Conservation (phyloP, 2,113 vertebrate genomes). For the Dasyornis broadbenti region DNA sequence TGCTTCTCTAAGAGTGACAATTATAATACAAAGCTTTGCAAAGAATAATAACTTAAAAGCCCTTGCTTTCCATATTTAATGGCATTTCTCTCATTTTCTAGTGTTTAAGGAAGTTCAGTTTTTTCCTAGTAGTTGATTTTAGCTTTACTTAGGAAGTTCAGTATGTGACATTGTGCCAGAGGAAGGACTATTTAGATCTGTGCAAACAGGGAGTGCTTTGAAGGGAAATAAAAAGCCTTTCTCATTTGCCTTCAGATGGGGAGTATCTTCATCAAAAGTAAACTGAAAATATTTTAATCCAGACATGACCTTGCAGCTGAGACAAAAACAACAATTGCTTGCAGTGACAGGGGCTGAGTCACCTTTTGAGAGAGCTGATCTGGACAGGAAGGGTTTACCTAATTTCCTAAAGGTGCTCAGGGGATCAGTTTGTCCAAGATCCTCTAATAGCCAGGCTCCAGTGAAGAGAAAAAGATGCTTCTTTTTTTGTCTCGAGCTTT, state of each 20-base stretch:
- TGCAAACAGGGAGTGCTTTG: neutral
- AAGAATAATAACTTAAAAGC: neutral
- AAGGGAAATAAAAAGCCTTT: neutral
- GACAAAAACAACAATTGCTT: neutral
- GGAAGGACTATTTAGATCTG: neutral
- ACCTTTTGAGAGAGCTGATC: neutral
- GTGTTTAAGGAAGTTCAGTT: neutral
- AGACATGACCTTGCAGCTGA: conserved; percentile 32
- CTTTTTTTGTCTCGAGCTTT: neutral
- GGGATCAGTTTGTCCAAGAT: neutral
- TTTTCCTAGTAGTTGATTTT: neutral
- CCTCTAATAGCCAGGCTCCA: neutral
- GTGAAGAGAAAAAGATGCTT: neutral
- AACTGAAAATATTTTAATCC: conserved; percentile 16
- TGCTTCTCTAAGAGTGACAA: neutral
- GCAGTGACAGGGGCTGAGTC: neutral
- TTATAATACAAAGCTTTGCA: neutral
- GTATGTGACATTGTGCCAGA: neutral
- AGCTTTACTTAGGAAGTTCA: neutral
- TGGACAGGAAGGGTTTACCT: neutral
- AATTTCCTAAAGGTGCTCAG: neutral
- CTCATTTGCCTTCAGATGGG: neutral
- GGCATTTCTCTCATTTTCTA: neutral
- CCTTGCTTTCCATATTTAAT: neutral
- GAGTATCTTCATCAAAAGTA: neutral